Percentiles rank a stretch among this genome's conserved stretches.
phyloP scores from a whole-genome alignment of 2,113 vertebrate genomes.

The Atrichornis clamosus region DNA sequence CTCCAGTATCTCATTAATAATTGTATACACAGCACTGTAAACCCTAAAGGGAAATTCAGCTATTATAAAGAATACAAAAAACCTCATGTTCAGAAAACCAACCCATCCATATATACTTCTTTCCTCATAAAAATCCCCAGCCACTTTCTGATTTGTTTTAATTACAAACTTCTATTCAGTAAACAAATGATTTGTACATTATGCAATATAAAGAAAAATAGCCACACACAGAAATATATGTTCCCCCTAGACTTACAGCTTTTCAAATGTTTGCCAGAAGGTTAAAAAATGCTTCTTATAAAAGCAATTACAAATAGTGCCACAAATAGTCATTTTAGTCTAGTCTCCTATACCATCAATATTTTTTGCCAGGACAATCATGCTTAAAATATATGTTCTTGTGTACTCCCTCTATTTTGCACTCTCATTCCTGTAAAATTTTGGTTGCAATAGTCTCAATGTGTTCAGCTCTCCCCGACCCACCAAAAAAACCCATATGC shows the following conservation, averaged over 20 bases:
- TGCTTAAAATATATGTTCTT: neutral
- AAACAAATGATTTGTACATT: conserved; percentile 25
- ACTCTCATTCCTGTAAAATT: neutral
- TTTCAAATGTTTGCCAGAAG: conserved; percentile 25
- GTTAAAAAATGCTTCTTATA: neutral
- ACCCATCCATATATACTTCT: neutral
- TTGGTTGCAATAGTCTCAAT: neutral
- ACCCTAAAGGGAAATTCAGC: conserved; percentile 59
- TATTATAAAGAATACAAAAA: conserved; percentile 61
- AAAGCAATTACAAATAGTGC: conserved; percentile 11
- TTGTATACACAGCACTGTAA: conserved; percentile 53
- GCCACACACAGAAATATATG: neutral
- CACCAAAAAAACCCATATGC: neutral
- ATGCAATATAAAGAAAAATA: conserved; percentile 39
- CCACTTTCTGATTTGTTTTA: conserved; percentile 64
- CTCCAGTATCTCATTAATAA: conserved; percentile 65
- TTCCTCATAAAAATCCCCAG: conserved; percentile 5
- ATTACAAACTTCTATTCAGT: conserved; percentile 48
- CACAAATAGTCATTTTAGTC: neutral
- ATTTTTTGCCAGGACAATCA: neutral
- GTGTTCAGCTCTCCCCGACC: neutral
- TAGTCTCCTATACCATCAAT: neutral
- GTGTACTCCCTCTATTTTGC: neutral
- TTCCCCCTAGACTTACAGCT: neutral
- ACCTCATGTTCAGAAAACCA: neutral